phyloP scores from a whole-genome alignment of 2,888 invertebrate species.

The Lasioglossum pauxillum region DNA sequence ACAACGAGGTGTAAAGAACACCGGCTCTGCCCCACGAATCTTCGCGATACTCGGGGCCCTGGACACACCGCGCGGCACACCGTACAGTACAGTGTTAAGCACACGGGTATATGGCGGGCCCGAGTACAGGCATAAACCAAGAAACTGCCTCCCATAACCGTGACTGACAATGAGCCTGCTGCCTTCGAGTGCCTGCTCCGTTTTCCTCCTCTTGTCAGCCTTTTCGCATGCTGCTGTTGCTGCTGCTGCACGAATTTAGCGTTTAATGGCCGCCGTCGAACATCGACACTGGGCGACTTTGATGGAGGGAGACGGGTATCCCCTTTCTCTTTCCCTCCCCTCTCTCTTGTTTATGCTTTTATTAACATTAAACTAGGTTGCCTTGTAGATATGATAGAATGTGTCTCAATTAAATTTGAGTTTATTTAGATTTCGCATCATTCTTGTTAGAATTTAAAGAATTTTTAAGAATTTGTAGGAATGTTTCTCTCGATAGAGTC shows the following conservation, averaged over 20 bases:
- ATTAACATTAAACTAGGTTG: too few species aligned
- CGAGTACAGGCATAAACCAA: slow-evolving; percentile 69
- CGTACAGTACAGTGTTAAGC: slow-evolving; percentile 53
- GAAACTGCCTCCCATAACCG: slow-evolving; percentile 70
- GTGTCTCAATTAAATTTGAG: neutral
- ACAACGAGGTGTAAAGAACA: slow-evolving; percentile 71
- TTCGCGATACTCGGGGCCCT: slow-evolving; percentile 47
- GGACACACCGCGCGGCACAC: slow-evolving; percentile 31
- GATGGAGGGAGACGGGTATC: neutral
- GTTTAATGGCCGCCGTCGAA: neutral
- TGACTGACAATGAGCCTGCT: slow-evolving; percentile 41
- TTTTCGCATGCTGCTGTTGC: neutral
- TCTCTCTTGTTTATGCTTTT: neutral
- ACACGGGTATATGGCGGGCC: slow-evolving; percentile 62
- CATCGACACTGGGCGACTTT: neutral
- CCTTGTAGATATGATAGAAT: neutral
- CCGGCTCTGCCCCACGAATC: slow-evolving; percentile 60
- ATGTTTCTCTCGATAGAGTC: neutral
- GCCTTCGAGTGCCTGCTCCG: neutral
- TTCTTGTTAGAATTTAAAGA: neutral
- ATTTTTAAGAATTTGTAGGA: neutral
- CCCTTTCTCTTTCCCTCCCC: slow-evolving; percentile 55
- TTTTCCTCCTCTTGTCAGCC: neutral
- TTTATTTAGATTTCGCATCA: neutral
- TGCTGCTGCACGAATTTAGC: neutral